Evolutionary conservation across 2,888 invertebrate genomes (phyloP).

Genomic region (Phlogophora meticulosa): DNA sequence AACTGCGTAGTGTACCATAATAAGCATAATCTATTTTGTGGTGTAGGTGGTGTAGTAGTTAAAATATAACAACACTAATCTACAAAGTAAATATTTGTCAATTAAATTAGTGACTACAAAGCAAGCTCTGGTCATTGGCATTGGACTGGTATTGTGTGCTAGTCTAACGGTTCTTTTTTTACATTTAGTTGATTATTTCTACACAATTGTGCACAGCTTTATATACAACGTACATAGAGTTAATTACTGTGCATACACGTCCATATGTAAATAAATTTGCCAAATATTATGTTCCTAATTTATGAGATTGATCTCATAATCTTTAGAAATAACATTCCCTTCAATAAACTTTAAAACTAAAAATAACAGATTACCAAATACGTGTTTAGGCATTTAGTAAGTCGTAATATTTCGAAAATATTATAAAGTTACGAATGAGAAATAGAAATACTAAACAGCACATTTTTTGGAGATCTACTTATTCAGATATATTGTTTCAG

Average conservation of each 20-base stretch:
- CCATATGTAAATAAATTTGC: not conserved
- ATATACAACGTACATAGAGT: slow-evolving; percentile 7
- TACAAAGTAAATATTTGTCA: slow-evolving; percentile 50
- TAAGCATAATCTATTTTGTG: slow-evolving; percentile 17
- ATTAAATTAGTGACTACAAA: slow-evolving; percentile 56
- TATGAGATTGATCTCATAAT: not conserved
- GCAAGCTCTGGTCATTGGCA: slow-evolving; percentile 65
- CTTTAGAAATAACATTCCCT: too few species aligned
- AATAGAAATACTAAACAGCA: too few species aligned
- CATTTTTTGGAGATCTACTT: too few species aligned
- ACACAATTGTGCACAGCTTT: slow-evolving; percentile 52
- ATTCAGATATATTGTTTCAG: too few species aligned
- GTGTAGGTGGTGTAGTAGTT: slow-evolving; percentile 7
- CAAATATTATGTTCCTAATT: not conserved
- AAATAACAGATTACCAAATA: too few species aligned
- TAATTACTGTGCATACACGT: not conserved
- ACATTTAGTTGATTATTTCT: slow-evolving; percentile 60
- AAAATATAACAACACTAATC: slow-evolving; percentile 20
- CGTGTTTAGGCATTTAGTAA: too few species aligned
- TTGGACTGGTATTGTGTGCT: slow-evolving; percentile 64
- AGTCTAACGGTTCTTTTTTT: slow-evolving; percentile 65
- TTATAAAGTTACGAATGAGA: too few species aligned
- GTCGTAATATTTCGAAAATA: too few species aligned
- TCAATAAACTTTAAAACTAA: too few species aligned
- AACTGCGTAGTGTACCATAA: not conserved